Conservation (phyloP, 2,888 invertebrate species). For the Nezara viridula region DNA sequence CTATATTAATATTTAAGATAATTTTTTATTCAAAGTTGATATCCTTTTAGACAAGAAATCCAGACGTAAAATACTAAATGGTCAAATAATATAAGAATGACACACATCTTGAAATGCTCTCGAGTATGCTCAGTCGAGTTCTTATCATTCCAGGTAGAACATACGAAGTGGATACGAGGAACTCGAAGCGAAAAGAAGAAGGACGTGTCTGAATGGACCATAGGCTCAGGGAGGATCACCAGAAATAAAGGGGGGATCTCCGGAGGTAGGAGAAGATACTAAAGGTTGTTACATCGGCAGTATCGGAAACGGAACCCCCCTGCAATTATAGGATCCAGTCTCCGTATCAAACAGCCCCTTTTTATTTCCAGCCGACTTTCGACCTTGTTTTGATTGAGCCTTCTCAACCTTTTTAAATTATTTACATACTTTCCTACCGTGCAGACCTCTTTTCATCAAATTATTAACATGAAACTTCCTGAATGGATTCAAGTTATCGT, state of each 20-base stretch:
- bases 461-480: too few relatives aligned
- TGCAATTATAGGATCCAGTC: background rate
- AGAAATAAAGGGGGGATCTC: background rate
- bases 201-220: background rate
- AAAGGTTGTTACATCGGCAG: constrained; percentile 3
- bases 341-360: background rate
- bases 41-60: too few relatives aligned
- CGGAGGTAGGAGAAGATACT: background rate
- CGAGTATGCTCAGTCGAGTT: background rate
- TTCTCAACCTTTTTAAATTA: too few relatives aligned
- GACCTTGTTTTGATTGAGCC: background rate
- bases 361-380: background rate
- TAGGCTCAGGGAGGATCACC: too few relatives aligned
- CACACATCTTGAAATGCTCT: background rate
- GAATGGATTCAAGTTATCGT: too few relatives aligned
- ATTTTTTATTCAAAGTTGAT: too few relatives aligned
- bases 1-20: too few relatives aligned
- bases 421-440: too few relatives aligned
- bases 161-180: background rate
- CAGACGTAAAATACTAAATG: too few relatives aligned
- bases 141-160: background rate
- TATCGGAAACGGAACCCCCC: background rate
- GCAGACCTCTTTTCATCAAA: too few relatives aligned
- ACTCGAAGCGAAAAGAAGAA: background rate
- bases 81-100: too few relatives aligned